phyloP scores from a whole-genome alignment of 2,797 vertebrate genomes.

The Tragelaphus eurycerus region DNA sequence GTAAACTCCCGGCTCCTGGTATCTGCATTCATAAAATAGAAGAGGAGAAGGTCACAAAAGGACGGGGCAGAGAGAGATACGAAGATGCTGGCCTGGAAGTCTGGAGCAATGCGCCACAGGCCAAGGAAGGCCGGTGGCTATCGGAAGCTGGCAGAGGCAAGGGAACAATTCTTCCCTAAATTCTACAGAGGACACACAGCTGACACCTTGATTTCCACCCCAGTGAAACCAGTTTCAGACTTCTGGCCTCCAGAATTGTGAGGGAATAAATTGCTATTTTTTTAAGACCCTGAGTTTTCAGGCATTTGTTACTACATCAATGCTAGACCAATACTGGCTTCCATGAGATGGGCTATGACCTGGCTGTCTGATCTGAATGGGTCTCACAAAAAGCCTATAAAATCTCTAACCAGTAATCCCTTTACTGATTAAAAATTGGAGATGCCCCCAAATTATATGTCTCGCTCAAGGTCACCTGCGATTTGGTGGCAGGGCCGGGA shows the following conservation, averaged over 20 bases:
- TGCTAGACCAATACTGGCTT: not conserved
- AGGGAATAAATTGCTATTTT: not conserved
- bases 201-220: not conserved
- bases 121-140: not conserved
- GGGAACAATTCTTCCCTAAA: not conserved
- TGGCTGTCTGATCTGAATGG: not conserved
- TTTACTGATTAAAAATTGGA: not conserved
- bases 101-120: not conserved
- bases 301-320: not conserved
- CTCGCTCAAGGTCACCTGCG: not conserved
- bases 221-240: not conserved
- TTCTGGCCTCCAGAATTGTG: not conserved
- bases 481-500: not conserved
- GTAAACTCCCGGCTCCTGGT: not conserved
- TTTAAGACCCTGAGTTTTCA: not conserved
- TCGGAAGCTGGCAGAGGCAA: not conserved
- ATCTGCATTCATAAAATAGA: not conserved
- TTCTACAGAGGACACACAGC: not conserved
- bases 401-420: not conserved
- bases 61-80: not conserved
- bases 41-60: not conserved
- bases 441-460: not conserved
- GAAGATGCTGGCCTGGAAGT: not conserved
- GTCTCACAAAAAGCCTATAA: not conserved
- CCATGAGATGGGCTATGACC: not conserved